Percentiles rank a stretch among this genome's conserved stretches.
These are phyloP conservation scores for Enteromius radiatus DNA, from an alignment of 2,797 vertebrate species.

Conservation along the genomic window DNA sequence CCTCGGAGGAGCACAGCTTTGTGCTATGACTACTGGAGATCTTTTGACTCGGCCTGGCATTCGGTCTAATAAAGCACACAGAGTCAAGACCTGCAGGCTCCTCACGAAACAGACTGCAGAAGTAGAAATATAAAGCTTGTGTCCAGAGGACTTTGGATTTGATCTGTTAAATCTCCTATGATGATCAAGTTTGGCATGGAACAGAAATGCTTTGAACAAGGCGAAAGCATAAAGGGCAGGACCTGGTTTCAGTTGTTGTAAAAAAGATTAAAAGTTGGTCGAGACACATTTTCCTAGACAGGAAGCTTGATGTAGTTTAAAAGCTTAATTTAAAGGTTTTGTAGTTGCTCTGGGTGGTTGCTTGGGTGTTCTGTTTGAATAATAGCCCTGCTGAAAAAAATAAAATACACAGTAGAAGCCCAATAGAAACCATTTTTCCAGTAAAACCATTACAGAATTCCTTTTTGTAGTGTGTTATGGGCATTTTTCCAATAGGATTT, in stretches of 20 bases:
- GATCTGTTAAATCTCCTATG: background rate
- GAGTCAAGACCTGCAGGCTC: background rate
- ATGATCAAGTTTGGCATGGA: background rate
- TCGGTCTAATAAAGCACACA: conserved; percentile 13
- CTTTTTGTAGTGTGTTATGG: too few relatives aligned
- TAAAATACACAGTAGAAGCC: too few relatives aligned
- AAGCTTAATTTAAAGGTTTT: background rate
- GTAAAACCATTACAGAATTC: too few relatives aligned
- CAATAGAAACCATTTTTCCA: too few relatives aligned
- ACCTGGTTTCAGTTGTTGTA: background rate
- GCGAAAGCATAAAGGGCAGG: background rate
- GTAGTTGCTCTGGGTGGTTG: background rate
- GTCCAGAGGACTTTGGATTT: background rate
- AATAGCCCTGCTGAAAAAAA: too few relatives aligned
- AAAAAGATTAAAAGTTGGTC: background rate
- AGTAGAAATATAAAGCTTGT: background rate
- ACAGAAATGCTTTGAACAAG: background rate
- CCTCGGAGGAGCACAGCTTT: background rate
- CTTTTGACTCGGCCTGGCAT: conserved; percentile 7
- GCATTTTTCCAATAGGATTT: too few relatives aligned
- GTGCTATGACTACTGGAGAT: conserved; percentile 12
- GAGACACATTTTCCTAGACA: background rate
- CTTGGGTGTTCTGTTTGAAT: background rate
- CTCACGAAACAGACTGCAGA: background rate
- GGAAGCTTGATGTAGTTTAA: background rate